Evolutionary conservation across 1,140 invertebrate genomes (phyloP).

Genomic region (Drosophila funebris): DNA sequence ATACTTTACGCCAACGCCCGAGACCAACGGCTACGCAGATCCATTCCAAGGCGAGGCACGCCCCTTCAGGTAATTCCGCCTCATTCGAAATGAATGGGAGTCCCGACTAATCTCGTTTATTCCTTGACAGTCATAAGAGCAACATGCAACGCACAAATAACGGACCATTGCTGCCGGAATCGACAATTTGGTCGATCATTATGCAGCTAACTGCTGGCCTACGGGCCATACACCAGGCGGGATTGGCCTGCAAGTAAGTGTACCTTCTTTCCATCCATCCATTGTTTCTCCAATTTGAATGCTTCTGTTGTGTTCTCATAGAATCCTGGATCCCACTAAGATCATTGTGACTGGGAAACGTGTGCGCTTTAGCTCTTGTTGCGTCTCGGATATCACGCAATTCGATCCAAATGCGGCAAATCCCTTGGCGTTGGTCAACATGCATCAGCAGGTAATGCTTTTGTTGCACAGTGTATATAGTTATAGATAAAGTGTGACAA

Average conservation of each 20-base stretch:
- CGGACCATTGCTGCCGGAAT: constrained; percentile 92
- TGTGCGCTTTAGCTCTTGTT: constrained; percentile 92
- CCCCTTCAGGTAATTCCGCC: constrained; percentile 85
- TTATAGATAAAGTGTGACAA: neutral
- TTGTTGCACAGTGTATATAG: no score
- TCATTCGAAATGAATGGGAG: neutral
- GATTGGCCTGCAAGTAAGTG: constrained; percentile 87
- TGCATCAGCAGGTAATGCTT: constrained; percentile 87
- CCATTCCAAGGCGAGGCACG: constrained; percentile 93
- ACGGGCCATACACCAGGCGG: constrained; percentile 94
- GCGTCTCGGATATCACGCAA: constrained; percentile 93
- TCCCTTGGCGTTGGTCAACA: constrained; percentile 87
- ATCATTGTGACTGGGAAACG: constrained; percentile 91
- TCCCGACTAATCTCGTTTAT: neutral
- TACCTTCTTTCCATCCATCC: neutral
- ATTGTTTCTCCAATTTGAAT: neutral
- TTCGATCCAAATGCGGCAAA: constrained; percentile 88
- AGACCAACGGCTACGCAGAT: constrained; percentile 89
- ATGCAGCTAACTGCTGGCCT: constrained; percentile 98
- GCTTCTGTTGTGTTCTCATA: constrained; percentile 56
- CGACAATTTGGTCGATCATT: constrained; percentile 96
- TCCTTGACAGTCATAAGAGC: constrained; percentile 89
- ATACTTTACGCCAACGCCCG: constrained; percentile 90
- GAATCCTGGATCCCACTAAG: constrained; percentile 95
- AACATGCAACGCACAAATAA: constrained; percentile 87